phyloP scores from a whole-genome alignment of 2,113 vertebrate genomes.

The Plestiodon gilberti region DNA sequence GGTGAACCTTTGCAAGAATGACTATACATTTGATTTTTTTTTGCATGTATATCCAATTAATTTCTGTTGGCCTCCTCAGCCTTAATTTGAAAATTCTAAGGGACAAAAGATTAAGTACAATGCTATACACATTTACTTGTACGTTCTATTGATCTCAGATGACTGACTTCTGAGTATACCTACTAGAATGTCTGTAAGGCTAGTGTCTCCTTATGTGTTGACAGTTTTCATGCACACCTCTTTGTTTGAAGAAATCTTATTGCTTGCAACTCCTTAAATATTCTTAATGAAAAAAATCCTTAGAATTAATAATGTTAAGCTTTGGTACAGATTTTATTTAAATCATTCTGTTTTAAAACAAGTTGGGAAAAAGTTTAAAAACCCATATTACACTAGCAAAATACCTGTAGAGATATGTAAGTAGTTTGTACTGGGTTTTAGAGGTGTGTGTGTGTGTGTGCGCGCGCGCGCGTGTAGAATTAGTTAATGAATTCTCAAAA shows the following conservation, averaged over 20 bases:
- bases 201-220: not conserved
- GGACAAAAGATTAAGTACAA: constrained; percentile 1
- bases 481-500: not conserved
- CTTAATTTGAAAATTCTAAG: constrained; percentile 31
- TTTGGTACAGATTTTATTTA: not conserved
- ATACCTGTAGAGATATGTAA: not conserved
- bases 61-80: not conserved
- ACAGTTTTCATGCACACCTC: not conserved
- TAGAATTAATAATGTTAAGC: not conserved
- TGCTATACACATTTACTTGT: no score
- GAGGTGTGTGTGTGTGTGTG: not conserved
- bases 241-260: not conserved
- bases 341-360: not conserved
- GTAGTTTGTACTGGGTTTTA: not conserved
- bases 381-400: not conserved
- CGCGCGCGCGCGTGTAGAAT: no score
- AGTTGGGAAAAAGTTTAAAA: constrained; percentile 13
- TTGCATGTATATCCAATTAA: not conserved
- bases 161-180: no score
- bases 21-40: not conserved
- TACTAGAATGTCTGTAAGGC: no score
- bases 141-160: no score
- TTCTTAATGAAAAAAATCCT: not conserved
- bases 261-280: not conserved
- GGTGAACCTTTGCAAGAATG: not conserved